Evolutionary conservation across 2,888 invertebrate species (phyloP).

Genomic region (Dinocampus coccinellae): DNA sequence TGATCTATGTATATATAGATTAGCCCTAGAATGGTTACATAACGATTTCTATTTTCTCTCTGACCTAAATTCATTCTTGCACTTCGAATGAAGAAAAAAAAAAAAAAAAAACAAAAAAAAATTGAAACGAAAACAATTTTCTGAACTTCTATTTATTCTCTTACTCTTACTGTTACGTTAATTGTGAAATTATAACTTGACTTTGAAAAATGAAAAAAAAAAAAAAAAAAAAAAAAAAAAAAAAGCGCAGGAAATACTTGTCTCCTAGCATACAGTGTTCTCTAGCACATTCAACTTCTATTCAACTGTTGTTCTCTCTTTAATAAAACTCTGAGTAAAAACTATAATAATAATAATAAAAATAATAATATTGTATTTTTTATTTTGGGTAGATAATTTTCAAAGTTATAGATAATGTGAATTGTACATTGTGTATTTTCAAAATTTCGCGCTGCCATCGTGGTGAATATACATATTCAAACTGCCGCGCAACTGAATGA

Average conservation of each 20-base stretch:
- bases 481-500: too few species aligned
- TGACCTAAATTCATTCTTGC: constrained; percentile 42
- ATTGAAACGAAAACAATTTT: constrained; percentile 25
- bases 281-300: constrained; percentile 51
- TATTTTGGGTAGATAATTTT: too few species aligned
- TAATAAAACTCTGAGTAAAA: constrained; percentile 55
- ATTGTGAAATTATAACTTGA: constrained; percentile 41
- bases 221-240: constrained; percentile 34
- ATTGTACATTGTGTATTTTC: too few species aligned
- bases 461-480: too few species aligned
- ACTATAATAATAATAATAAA: background rate
- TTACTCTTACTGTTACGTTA: constrained; percentile 46
- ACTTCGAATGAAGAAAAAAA: constrained; percentile 31
- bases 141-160: constrained; percentile 46
- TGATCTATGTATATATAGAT: constrained; percentile 54
- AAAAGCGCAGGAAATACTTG: constrained; percentile 35
- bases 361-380: too few species aligned
- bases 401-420: too few species aligned
- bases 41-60: constrained; percentile 47
- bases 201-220: constrained; percentile 36
- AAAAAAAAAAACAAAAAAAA: constrained; percentile 26
- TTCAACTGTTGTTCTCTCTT: constrained; percentile 58
- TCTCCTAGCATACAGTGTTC: constrained; percentile 50
- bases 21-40: constrained; percentile 55
- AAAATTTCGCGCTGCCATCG: too few species aligned